Conservation (phyloP, 2,113 vertebrate genomes). For the Climacteris rufus region DNA sequence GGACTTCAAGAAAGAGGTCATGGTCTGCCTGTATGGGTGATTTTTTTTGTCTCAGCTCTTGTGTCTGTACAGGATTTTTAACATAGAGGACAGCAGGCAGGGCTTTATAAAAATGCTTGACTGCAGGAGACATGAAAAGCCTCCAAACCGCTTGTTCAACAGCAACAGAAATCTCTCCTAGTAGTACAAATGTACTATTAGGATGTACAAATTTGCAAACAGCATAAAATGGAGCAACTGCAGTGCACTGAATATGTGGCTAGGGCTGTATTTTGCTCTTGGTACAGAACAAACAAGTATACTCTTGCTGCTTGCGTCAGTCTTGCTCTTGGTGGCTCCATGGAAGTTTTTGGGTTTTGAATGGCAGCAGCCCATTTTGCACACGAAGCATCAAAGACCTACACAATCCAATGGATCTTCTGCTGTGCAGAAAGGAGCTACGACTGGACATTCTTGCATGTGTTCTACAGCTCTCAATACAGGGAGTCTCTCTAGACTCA, state of each 20-base stretch:
- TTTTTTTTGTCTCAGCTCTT: not conserved
- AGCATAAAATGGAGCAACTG: not conserved
- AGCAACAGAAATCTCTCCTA: not conserved
- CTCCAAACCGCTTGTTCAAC: not conserved
- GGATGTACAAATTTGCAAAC: not conserved
- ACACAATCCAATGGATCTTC: not conserved
- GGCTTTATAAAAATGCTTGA: not conserved
- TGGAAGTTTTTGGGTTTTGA: not conserved
- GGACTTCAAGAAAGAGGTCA: not conserved
- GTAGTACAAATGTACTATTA: not conserved
- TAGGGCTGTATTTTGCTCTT: not conserved
- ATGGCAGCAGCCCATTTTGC: fast-evolving
- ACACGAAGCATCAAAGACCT: not conserved
- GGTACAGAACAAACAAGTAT: not conserved
- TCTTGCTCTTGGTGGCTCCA: not conserved
- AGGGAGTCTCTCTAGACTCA: fast-evolving
- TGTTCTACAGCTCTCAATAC: not conserved
- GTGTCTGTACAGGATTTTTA: not conserved
- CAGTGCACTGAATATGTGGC: not conserved
- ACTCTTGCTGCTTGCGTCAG: not conserved
- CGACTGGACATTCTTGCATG: not conserved
- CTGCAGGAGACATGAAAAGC: not conserved
- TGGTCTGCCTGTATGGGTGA: not conserved
- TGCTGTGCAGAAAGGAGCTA: not conserved
- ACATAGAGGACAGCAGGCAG: not conserved